Conservation (phyloP, 2,113 vertebrate genomes). For the Apaloderma vittatum region DNA sequence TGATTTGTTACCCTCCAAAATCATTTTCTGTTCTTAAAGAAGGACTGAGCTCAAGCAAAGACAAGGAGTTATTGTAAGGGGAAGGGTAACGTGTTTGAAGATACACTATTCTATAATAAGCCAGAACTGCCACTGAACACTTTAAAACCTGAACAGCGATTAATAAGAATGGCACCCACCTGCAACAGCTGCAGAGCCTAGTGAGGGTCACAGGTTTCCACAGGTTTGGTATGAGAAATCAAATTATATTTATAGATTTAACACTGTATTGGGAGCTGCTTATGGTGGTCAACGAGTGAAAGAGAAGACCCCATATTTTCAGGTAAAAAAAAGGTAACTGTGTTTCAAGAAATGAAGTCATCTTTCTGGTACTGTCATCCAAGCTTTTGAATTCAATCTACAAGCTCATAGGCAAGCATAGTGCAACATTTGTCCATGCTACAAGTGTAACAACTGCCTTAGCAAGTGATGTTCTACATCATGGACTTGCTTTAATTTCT, state of each 20-base stretch:
- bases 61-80: neutral
- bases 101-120: neutral
- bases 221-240: neutral
- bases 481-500: neutral
- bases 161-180: neutral
- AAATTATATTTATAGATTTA: neutral
- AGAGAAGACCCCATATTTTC: neutral
- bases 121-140: neutral
- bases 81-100: neutral
- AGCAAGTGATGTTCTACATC: neutral
- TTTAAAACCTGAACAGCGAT: neutral
- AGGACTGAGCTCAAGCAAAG: neutral
- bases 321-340: neutral
- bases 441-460: neutral
- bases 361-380: neutral
- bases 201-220: neutral
- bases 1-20: neutral
- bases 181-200: neutral
- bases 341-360: neutral
- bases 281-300: neutral
- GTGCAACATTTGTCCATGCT: neutral
- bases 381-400: neutral
- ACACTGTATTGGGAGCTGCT: neutral
- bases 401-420: neutral
- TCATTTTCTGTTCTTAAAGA: neutral